Conservation (phyloP, 2,888 invertebrate genomes). For the Plusia festucae region DNA sequence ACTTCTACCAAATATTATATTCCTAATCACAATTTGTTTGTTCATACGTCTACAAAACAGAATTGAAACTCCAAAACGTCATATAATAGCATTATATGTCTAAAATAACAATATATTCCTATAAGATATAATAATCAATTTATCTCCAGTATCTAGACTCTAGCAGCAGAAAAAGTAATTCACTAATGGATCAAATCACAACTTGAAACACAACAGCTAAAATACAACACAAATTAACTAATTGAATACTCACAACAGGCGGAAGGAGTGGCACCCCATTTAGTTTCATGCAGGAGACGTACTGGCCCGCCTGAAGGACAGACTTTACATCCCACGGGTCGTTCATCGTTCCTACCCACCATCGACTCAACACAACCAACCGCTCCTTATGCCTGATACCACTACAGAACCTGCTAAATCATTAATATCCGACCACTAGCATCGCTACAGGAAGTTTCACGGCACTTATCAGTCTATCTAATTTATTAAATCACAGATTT, state of each 20-base stretch:
- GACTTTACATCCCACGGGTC: constrained; percentile 87
- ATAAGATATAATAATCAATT: no score
- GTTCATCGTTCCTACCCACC: constrained; percentile 72
- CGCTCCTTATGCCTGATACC: constrained; percentile 21
- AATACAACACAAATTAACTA: neutral
- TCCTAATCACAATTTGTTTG: neutral
- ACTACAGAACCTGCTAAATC: constrained; percentile 36
- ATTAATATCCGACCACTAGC: constrained; percentile 43
- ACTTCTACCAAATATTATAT: constrained; percentile 4
- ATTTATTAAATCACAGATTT: constrained; percentile 47
- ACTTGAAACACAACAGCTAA: neutral
- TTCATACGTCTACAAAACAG: no score
- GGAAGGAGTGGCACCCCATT: constrained; percentile 93
- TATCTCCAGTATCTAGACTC: no score
- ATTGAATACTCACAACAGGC: constrained; percentile 91
- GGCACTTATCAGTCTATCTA: constrained; percentile 61
- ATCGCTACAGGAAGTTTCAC: constrained; percentile 50
- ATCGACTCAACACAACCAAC: constrained; percentile 7
- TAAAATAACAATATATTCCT: no score
- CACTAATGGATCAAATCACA: no score
- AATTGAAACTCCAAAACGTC: no score
- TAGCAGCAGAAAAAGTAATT: no score
- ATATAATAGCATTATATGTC: no score
- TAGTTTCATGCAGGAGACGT: constrained; percentile 92
- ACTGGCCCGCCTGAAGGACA: constrained; percentile 81